Conservation (phyloP, 1,140 invertebrate genomes). For the Pachyrhynchus sulphureomaculatus region DNA sequence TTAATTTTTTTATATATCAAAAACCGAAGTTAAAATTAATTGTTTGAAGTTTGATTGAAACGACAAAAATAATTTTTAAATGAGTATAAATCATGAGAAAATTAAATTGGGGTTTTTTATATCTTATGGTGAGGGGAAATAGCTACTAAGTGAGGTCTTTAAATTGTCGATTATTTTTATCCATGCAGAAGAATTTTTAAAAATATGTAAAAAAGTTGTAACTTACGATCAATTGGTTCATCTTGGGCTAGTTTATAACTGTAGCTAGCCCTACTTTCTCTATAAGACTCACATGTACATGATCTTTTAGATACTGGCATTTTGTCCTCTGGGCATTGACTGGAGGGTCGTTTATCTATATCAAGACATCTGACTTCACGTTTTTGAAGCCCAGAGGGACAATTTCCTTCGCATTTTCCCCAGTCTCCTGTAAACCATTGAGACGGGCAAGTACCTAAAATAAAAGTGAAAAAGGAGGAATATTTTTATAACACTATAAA, state of each 20-base stretch:
- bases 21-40: too few species aligned
- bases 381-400: slow-evolving; percentile 62
- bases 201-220: background rate
- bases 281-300: slow-evolving; percentile 41
- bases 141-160: too few species aligned
- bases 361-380: slow-evolving; percentile 63
- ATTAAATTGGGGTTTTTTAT: too few species aligned
- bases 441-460: slow-evolving; percentile 53
- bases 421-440: slow-evolving; percentile 65
- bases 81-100: too few species aligned
- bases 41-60: too few species aligned
- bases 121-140: too few species aligned
- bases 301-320: slow-evolving; percentile 43
- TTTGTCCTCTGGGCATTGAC: slow-evolving; percentile 38
- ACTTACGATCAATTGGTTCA: slow-evolving; percentile 49
- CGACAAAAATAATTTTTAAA: too few species aligned
- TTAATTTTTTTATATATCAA: too few species aligned
- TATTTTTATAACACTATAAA: background rate
- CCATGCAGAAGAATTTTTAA: too few species aligned
- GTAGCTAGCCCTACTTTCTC: slow-evolving; percentile 29
- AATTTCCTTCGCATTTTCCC: slow-evolving; percentile 58
- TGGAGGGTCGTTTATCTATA: slow-evolving; percentile 47
- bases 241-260: slow-evolving; percentile 44
- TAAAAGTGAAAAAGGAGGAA: background rate
- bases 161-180: too few species aligned